Conservation (phyloP, 2,113 vertebrate species). For the Chlamydotis undulata region DNA sequence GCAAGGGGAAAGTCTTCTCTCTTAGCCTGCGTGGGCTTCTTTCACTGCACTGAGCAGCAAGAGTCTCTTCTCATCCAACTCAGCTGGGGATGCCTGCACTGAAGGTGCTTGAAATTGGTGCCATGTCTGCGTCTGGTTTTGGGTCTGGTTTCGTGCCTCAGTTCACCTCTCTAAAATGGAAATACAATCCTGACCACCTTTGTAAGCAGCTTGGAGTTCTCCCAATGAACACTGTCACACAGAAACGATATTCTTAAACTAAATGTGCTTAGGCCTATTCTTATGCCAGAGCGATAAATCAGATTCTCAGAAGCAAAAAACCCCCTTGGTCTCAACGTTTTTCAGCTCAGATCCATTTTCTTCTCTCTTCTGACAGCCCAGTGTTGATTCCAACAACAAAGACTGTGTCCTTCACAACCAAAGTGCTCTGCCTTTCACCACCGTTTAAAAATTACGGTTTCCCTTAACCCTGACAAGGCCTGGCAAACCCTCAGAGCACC, state of each 20-base stretch:
- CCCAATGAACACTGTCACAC: neutral
- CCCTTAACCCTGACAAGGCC: neutral
- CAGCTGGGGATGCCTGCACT: neutral
- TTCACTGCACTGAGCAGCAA: neutral
- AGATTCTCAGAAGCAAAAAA: neutral
- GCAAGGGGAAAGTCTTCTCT: neutral
- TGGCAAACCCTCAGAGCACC: neutral
- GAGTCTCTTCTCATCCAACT: neutral
- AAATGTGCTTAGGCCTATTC: neutral
- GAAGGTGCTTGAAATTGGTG: neutral
- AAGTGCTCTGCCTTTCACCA: neutral
- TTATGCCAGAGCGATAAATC: neutral
- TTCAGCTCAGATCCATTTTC: neutral
- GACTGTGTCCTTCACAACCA: rapidly evolving
- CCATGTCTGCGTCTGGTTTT: neutral
- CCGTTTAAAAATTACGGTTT: neutral
- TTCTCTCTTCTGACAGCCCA: neutral
- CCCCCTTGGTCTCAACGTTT: neutral
- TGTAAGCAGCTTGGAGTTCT: neutral
- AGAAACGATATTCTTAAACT: neutral
- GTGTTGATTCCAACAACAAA: neutral
- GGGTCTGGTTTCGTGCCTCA: neutral
- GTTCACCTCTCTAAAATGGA: neutral
- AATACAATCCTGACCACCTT: neutral
- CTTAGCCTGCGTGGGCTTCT: neutral